Evolutionary conservation across 1,140 invertebrate genomes (phyloP).

Genomic region (Caenorhabditis briggsae): DNA sequence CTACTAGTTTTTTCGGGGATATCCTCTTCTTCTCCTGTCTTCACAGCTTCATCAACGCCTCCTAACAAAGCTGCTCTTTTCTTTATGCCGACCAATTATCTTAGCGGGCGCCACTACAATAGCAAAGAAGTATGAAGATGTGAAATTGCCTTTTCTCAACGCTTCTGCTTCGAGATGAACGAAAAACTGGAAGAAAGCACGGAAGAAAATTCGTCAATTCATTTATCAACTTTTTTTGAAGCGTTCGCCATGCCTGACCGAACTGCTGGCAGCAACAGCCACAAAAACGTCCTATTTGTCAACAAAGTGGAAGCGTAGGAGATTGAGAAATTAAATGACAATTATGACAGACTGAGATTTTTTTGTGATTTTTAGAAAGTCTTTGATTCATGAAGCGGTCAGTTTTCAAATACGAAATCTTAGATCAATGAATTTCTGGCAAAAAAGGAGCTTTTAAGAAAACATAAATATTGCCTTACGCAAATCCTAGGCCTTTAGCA

Average conservation of each 20-base stretch:
- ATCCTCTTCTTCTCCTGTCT: conserved; percentile 41
- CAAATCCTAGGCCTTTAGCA: no score
- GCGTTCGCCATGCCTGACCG: not conserved
- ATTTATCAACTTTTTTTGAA: conserved; percentile 26
- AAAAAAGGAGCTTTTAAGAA: no score
- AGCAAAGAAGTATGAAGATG: conserved; percentile 35
- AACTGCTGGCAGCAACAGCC: not conserved
- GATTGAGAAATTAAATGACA: conserved; percentile 20
- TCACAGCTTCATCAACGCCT: not conserved
- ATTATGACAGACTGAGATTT: not conserved
- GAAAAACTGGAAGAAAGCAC: conserved; percentile 26
- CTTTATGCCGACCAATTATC: conserved; percentile 51
- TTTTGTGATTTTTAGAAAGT: no score
- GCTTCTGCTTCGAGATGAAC: not conserved
- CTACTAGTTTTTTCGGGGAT: conserved; percentile 32
- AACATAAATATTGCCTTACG: no score
- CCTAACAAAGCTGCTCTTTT: conserved; percentile 27
- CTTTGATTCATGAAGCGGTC: no score
- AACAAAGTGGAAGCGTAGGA: not conserved
- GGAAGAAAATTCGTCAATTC: conserved; percentile 28
- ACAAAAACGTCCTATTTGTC: conserved; percentile 12
- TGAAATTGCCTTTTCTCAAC: conserved; percentile 35
- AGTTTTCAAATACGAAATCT: no score
- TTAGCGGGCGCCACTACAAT: conserved; percentile 43
- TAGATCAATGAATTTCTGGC: no score